These are phyloP conservation scores for Eurypyga helias DNA, from an alignment of 2,113 vertebrate species.

Conservation along the genomic window DNA sequence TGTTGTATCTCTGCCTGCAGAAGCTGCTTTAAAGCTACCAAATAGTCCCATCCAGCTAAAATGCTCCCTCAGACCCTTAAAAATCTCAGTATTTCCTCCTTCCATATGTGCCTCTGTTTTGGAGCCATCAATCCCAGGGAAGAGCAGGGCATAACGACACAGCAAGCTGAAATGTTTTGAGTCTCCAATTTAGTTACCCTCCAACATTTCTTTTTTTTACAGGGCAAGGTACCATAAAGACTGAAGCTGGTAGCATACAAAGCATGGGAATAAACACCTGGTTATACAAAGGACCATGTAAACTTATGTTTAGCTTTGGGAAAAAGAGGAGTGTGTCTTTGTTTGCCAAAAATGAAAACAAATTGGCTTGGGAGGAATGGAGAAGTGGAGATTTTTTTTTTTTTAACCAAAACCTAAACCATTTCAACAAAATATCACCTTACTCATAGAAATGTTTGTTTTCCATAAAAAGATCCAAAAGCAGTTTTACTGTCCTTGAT, in stretches of 20 bases:
- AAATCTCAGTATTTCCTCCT: background rate
- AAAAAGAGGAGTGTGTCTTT: background rate
- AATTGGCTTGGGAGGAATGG: background rate
- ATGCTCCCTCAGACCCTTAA: background rate
- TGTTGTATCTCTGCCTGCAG: background rate
- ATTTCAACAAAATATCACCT: background rate
- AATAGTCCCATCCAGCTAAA: background rate
- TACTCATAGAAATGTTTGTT: background rate
- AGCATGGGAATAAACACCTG: background rate
- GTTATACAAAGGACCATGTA: background rate
- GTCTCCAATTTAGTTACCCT: background rate
- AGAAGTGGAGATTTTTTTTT: background rate
- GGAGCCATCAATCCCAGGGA: background rate
- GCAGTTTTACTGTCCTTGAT: background rate
- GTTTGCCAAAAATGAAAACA: background rate
- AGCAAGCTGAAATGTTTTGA: background rate
- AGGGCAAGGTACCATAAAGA: background rate
- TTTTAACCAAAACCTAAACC: background rate
- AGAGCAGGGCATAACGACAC: background rate
- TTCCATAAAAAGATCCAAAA: background rate
- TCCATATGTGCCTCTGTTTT: background rate
- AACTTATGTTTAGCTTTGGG: background rate
- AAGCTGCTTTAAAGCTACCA: background rate
- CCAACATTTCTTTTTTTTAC: background rate
- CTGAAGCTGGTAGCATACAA: background rate